These are phyloP conservation scores for Drepana falcataria DNA, from an alignment of 2,888 invertebrate species.

Conservation along the genomic window DNA sequence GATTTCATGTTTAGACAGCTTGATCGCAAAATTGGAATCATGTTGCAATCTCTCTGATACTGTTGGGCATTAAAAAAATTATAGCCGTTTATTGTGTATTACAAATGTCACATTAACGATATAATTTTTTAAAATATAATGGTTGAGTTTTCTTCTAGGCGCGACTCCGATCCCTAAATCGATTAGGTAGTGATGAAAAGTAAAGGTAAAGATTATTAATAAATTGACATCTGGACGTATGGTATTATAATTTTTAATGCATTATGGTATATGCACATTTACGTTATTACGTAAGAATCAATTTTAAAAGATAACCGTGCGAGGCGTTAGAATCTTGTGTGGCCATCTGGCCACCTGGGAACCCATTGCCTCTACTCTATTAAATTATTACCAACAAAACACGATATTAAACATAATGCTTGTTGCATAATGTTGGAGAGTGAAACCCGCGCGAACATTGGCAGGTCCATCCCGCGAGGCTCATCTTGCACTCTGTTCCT, in stretches of 20 bases:
- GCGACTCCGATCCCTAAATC: neutral
- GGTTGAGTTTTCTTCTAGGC: neutral
- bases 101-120: neutral
- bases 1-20: constrained; percentile 14
- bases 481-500: constrained; percentile 62
- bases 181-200: too few species aligned
- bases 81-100: neutral
- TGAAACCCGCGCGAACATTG: constrained; percentile 17
- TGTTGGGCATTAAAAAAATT: constrained; percentile 17
- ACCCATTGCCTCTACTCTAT: too few species aligned
- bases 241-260: neutral
- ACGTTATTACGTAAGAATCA: too few species aligned
- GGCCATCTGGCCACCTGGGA: too few species aligned
- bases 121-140: neutral
- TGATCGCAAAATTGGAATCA: constrained; percentile 11
- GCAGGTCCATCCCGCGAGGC: constrained; percentile 13
- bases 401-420: too few species aligned
- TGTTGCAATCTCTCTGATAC: constrained; percentile 30
- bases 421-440: neutral
- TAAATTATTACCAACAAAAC: too few species aligned
- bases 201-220: too few species aligned
- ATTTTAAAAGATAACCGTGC: too few species aligned
- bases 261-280: too few species aligned
- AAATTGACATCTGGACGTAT: neutral
- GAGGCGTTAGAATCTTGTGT: too few species aligned